A percentile compares a stretch with the other conserved stretches of the same genome.
Conservation (phyloP, 2,113 vertebrate species). For the Labeo rohita region DNA sequence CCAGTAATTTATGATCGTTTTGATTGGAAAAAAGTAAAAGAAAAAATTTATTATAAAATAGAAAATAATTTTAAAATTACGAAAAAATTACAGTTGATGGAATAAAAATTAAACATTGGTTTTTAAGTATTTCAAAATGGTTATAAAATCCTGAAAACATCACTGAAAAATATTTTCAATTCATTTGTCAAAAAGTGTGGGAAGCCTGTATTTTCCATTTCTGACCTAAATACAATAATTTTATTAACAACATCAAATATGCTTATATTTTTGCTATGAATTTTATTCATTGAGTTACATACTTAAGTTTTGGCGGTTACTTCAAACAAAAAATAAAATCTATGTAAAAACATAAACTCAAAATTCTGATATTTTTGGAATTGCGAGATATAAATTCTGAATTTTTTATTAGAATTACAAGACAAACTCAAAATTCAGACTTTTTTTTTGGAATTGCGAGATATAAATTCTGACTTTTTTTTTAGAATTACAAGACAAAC, state of each 20-base stretch:
- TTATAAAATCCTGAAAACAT: not conserved
- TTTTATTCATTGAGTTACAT: not conserved
- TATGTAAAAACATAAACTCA: not conserved
- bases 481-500: too few species aligned
- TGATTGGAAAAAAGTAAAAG: too few species aligned
- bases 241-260: not conserved
- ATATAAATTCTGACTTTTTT: too few species aligned
- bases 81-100: too few species aligned
- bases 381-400: too few species aligned
- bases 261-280: not conserved
- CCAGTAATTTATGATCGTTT: too few species aligned
- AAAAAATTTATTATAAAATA: too few species aligned
- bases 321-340: not conserved
- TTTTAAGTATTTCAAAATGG: not conserved
- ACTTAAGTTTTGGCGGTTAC: not conserved
- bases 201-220: not conserved
- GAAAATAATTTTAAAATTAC: too few species aligned
- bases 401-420: too few species aligned
- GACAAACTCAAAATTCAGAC: too few species aligned
- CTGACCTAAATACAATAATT: not conserved
- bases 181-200: not conserved
- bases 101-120: not conserved
- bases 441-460: too few species aligned
- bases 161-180: not conserved
- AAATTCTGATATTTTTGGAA: too few species aligned